Conservation (phyloP, 2,113 vertebrate genomes). For the Petrocephalus zakoni region DNA sequence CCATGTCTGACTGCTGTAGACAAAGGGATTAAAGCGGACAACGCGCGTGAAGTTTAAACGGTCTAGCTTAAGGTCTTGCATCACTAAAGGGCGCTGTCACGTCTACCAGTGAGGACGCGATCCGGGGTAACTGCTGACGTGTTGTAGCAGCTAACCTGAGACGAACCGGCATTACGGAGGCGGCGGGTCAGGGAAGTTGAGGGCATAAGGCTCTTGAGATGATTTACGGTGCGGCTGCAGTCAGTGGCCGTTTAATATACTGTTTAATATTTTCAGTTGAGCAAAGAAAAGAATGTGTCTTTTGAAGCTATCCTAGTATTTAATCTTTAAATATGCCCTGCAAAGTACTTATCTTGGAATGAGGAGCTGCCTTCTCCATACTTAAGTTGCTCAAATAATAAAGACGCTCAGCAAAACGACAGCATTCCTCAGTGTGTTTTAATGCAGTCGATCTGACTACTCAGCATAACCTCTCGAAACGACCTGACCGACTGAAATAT, state of each 20-base stretch:
- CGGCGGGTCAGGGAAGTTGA: not conserved
- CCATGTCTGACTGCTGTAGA: not conserved
- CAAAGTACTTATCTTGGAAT: conserved; percentile 66
- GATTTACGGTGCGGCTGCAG: not conserved
- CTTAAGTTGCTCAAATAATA: conserved; percentile 69
- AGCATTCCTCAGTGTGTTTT: conserved; percentile 66
- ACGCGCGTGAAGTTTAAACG: not conserved
- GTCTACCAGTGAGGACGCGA: not conserved
- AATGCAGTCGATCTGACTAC: conserved; percentile 57
- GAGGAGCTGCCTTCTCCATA: conserved; percentile 42
- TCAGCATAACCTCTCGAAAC: conserved; percentile 63
- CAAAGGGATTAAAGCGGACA: not conserved
- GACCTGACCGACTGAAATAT: conserved; percentile 66
- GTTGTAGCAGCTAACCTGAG: not conserved
- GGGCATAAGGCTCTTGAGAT: not conserved
- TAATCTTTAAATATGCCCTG: conserved; percentile 48
- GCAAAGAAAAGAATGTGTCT: conserved; percentile 6
- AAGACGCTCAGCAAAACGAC: conserved; percentile 56
- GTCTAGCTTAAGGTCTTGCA: not conserved
- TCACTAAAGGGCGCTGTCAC: not conserved
- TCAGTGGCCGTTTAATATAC: conserved; percentile 1
- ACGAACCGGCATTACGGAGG: not conserved
- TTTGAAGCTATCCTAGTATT: conserved; percentile 40
- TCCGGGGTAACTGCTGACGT: not conserved
- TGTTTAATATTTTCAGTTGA: not conserved